Evolutionary conservation across 2,888 invertebrate genomes (phyloP).

Genomic region (Sarcophaga subvicina): DNA sequence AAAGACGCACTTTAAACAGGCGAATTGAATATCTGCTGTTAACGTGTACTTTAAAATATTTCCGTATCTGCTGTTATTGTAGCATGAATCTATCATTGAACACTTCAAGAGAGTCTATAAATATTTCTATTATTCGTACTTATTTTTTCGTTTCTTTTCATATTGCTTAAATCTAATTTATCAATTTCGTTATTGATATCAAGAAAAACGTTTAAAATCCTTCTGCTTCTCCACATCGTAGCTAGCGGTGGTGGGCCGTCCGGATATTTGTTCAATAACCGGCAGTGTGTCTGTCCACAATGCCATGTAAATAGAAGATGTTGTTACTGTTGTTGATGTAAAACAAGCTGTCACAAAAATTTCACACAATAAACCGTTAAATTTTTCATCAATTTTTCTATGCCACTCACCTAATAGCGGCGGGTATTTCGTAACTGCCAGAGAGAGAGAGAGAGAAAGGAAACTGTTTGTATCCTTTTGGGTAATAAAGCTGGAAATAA

Average conservation of each 20-base stretch:
- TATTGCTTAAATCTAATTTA: slow-evolving; percentile 16
- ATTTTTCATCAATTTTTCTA: slow-evolving; percentile 35
- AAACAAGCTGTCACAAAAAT: slow-evolving; percentile 61
- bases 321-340: slow-evolving; percentile 9
- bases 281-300: not conserved
- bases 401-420: not conserved
- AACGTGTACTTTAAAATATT: not conserved
- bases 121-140: not conserved
- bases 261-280: not conserved
- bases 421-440: not conserved
- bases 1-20: no score
- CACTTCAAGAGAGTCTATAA: not conserved
- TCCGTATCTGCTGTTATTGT: not conserved
- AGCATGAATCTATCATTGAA: not conserved
- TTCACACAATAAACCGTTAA: slow-evolving; percentile 56
- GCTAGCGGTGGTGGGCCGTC: not conserved
- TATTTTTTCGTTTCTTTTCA: not conserved
- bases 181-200: slow-evolving; percentile 14
- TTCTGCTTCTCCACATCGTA: not conserved
- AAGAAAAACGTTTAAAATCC: slow-evolving; percentile 19
- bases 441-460: not conserved
- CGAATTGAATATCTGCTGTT: no score
- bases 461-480: not conserved
- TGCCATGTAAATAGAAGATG: not conserved
- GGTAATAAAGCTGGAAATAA: slow-evolving; percentile 9